Percentiles rank a stretch among this genome's conserved stretches.
These are phyloP conservation scores for Gila orcuttii DNA, from an alignment of 2,113 vertebrate species.

Conservation along the genomic window DNA sequence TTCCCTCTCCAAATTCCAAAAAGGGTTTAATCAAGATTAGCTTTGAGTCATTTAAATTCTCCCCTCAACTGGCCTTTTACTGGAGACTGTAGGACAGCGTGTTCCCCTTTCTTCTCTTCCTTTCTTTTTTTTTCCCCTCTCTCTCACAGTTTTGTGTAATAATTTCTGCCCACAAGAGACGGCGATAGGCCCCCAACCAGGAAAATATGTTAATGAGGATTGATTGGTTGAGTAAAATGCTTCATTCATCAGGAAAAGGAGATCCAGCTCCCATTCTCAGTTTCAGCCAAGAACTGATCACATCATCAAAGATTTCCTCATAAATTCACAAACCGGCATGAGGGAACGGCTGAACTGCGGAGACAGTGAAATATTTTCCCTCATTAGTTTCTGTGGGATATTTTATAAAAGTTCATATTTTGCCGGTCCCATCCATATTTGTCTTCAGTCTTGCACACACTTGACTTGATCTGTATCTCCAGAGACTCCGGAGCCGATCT, in stretches of 20 bases:
- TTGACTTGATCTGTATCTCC: slow-evolving; percentile 35
- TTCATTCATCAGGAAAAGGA: slow-evolving; percentile 29
- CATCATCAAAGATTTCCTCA: slow-evolving; percentile 26
- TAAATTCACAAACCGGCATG: not conserved
- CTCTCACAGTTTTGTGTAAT: not conserved
- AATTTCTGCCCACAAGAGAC: slow-evolving; percentile 60
- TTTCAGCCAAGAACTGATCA: slow-evolving; percentile 28
- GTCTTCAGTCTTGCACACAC: slow-evolving; percentile 35
- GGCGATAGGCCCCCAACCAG: slow-evolving; percentile 50
- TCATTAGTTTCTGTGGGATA: not conserved
- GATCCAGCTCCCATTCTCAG: slow-evolving; percentile 34
- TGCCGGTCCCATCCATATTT: not conserved
- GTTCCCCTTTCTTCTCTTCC: slow-evolving; percentile 26
- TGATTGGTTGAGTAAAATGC: slow-evolving; percentile 23
- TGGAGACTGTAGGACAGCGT: slow-evolving; percentile 61
- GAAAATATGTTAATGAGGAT: slow-evolving; percentile 35
- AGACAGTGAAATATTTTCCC: slow-evolving; percentile 15
- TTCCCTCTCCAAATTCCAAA: not conserved
- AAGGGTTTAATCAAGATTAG: not conserved
- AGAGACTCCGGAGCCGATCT: slow-evolving; percentile 28
- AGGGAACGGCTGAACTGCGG: not conserved
- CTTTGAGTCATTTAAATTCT: slow-evolving; percentile 11
- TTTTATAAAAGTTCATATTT: slow-evolving; percentile 14
- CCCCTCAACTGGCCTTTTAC: slow-evolving; percentile 51
- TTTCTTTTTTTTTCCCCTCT: slow-evolving; percentile 42